Base-by-base conservation (phyloP, 2,113 vertebrate species). In the Rana temporaria region DNA sequence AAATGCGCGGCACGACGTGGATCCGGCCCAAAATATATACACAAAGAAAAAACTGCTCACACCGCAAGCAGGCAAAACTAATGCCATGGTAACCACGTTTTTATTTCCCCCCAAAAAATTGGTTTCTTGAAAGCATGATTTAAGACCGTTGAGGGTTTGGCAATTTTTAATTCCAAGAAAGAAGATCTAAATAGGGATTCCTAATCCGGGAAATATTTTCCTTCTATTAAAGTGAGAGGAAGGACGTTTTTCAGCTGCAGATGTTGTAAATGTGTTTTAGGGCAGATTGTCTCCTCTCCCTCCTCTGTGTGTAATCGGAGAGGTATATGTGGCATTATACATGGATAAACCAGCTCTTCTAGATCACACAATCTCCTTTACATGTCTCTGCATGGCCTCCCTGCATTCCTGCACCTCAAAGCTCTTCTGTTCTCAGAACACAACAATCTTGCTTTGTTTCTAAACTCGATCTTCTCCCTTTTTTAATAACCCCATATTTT, bases 261-360 rank as follows among this genome's bases (percentile, higher is more conserved):
- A 9, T 38, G 79, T 62, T 19, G 6, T 30, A 78, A 63, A 5
- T 16, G 32, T 68, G 19, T 20, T 70, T 30, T 20, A 17, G 4
- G 67, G 76, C 19, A 67, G 66, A 79, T 52, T 9, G 30, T n/a
- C 22, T 38, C 4, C 76, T 30, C 4, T 17, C 9, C 0, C n/a
- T 20, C 26, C 42, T 48, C 6, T 14, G 12, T 74, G 2, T 17
- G 53, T 53, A 86, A 84, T 87, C 84, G 85, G 88, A 82, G 71
- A 76, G 71, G 72, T 68, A 67, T 59, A 82, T 82, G 71, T 82
- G 81, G 63, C 62, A 67, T 75, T 82, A 74, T 75, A 67, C 71
- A 82, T 73, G 71, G 81, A 82, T 75, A 76, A 76, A 82, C 81
- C 81, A 83, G 71, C 81, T 76, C 81, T 83, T 64, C 81, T 68